phyloP scores from a whole-genome alignment of 2,797 vertebrate genomes.

The Anas capensis region DNA sequence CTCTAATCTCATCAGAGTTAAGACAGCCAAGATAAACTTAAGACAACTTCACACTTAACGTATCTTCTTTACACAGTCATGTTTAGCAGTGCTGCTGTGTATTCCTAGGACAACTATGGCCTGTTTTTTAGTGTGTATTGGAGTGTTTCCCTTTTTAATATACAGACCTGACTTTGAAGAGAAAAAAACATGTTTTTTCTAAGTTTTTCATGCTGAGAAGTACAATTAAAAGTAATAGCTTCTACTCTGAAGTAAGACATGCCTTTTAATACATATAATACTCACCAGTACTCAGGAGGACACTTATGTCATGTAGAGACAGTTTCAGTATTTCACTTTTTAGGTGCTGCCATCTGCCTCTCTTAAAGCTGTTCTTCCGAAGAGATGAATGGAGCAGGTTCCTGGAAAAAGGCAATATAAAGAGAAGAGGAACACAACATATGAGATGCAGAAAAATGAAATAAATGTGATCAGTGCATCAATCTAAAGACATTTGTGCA shows the following conservation, averaged over 20 bases:
- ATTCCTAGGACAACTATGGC: not conserved
- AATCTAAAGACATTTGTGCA: slow-evolving; percentile 36
- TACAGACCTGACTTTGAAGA: slow-evolving; percentile 35
- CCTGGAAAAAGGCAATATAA: not conserved
- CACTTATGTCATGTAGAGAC: not conserved
- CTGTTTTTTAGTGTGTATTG: not conserved
- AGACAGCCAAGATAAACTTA: slow-evolving; percentile 23
- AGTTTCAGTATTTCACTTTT: slow-evolving; percentile 28
- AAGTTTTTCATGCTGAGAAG: slow-evolving; percentile 50
- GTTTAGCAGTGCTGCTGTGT: not conserved
- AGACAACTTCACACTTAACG: not conserved
- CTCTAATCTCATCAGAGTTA: slow-evolving; percentile 40
- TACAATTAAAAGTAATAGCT: slow-evolving; percentile 69
- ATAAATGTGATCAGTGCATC: slow-evolving; percentile 17
- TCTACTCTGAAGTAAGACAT: slow-evolving; percentile 39
- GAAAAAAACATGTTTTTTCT: slow-evolving; percentile 1
- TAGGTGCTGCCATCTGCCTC: slow-evolving; percentile 42
- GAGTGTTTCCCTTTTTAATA: slow-evolving; percentile 40
- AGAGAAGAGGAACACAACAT: not conserved
- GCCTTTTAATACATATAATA: slow-evolving; percentile 28
- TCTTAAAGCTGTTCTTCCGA: slow-evolving; percentile 23
- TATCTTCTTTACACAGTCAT: slow-evolving; percentile 13
- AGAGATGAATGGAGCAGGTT: slow-evolving; percentile 15
- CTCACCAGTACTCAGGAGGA: not conserved
- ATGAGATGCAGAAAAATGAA: not conserved